Evolutionary conservation across 2,888 invertebrate species (phyloP), one percentile per base, ranked within the genome.

Genomic region (Andrena haemorrhoa): DNA sequence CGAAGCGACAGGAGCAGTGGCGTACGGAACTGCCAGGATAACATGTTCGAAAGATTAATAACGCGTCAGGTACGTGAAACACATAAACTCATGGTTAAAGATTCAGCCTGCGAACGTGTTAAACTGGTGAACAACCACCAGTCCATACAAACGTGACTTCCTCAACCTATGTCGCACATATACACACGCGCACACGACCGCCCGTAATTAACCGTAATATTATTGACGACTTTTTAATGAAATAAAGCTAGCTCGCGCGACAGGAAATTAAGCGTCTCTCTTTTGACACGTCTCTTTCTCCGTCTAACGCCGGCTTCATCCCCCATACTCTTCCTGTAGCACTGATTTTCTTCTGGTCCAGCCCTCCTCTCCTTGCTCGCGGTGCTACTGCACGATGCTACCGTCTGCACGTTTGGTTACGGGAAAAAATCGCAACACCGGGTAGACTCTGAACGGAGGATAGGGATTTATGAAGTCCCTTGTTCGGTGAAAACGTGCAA

Each of bases 211-310:
- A 85, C 56, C 79, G 85, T 86, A 84, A 86, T 82, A 73, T 88
- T 86, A 90, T 89, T 86, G 90, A 89, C 84, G 90, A 89, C 84
- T 86, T 90, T 90, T 90, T 90, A 90, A 90, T 88, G 86, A 86
- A 90, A 89, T 90, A 86, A 89, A 90, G 75, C 83, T 73, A 82
- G 81, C 26, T 56, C 56, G 56, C 79, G 86, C 84, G 88, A 87
- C 88, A 88, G 90, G 91, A 91, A 90, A 91, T 90, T 88, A 90
- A 90, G 86, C 85, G 78, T 82, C 84, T 75, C 84, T 73, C 79
- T 82, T 83, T 81, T 71, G 82, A 79, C 75, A 56, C 51, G 31
- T 41, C 77, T 51, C 64, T 75, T 82, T 60, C 70, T 71, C 73
- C 72, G 41, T 33, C 33, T 68, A 64, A 41, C 80, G 8, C n/a